Evolutionary conservation across 1,140 invertebrate species (phyloP).

Genomic region (Ostrea edulis): DNA sequence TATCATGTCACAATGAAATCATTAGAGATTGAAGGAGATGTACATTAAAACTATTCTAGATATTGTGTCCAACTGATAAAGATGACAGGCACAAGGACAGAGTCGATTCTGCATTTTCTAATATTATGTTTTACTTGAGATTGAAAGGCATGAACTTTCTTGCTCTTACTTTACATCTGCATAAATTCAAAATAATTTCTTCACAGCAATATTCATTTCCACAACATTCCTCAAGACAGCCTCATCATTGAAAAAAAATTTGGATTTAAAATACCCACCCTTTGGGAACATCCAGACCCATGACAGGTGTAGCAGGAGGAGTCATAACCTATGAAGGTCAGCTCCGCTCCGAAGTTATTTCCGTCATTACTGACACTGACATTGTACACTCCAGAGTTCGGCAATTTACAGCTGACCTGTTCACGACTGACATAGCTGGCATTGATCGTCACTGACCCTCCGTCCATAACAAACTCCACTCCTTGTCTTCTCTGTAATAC

Average conservation of each 20-base stretch:
- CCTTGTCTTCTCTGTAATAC: neutral
- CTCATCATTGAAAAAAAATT: too few relatives aligned
- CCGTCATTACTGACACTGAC: constrained; percentile 63
- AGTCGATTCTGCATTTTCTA: too few relatives aligned
- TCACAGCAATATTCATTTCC: neutral
- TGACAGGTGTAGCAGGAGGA: constrained; percentile 60
- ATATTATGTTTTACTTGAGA: too few relatives aligned
- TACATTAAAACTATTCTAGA: too few relatives aligned
- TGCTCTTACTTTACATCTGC: too few relatives aligned
- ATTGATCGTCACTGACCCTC: constrained; percentile 47
- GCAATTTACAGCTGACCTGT: constrained; percentile 58
- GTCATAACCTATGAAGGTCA: constrained; percentile 56
- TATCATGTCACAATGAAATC: too few relatives aligned
- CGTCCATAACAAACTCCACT: neutral
- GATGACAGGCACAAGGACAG: neutral
- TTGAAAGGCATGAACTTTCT: too few relatives aligned
- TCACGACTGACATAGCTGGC: constrained; percentile 62
- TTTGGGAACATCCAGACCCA: constrained; percentile 52
- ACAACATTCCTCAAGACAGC: neutral
- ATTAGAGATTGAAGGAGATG: too few relatives aligned
- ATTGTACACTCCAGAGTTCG: constrained; percentile 49
- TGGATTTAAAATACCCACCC: constrained; percentile 46
- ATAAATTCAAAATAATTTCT: too few relatives aligned
- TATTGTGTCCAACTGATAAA: neutral
- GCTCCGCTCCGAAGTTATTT: constrained; percentile 10